These are phyloP conservation scores for Meteorus sp. DNA, from an alignment of 1,140 invertebrate genomes.

Conservation along the genomic window DNA sequence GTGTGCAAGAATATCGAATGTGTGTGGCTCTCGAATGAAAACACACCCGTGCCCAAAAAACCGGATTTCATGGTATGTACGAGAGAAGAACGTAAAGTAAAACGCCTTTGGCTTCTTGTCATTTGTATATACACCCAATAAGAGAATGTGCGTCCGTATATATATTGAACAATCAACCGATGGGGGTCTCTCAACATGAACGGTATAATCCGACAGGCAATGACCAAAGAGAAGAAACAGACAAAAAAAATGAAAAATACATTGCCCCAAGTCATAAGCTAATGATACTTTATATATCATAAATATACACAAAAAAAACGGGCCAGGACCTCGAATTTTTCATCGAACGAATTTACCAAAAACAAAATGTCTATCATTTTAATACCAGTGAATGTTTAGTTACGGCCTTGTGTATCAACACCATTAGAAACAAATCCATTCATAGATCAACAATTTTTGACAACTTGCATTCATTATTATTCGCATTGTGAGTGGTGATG, in stretches of 20 bases:
- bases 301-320: not conserved
- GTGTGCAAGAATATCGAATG: too few species aligned
- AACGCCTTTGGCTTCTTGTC: conserved; percentile 4
- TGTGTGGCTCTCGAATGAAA: conserved; percentile 18
- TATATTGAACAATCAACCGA: conserved; percentile 8
- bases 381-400: too few species aligned
- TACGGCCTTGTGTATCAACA: too few species aligned
- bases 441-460: too few species aligned
- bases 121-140: conserved; percentile 19
- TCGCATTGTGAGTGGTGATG: too few species aligned
- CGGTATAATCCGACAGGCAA: conserved; percentile 8
- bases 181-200: not conserved
- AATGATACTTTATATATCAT: not conserved
- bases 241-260: too few species aligned
- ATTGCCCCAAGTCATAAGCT: not conserved
- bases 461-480: too few species aligned
- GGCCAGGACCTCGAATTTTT: not conserved
- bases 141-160: conserved; percentile 7
- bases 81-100: too few species aligned
- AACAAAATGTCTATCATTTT: too few species aligned
- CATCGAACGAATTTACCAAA: not conserved
- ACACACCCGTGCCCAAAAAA: conserved; percentile 18
- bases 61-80: conserved; percentile 17
- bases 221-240: too few species aligned
- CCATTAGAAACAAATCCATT: too few species aligned